Conservation (phyloP, 2,888 invertebrate genomes). For the Aspidapion aeneum region DNA sequence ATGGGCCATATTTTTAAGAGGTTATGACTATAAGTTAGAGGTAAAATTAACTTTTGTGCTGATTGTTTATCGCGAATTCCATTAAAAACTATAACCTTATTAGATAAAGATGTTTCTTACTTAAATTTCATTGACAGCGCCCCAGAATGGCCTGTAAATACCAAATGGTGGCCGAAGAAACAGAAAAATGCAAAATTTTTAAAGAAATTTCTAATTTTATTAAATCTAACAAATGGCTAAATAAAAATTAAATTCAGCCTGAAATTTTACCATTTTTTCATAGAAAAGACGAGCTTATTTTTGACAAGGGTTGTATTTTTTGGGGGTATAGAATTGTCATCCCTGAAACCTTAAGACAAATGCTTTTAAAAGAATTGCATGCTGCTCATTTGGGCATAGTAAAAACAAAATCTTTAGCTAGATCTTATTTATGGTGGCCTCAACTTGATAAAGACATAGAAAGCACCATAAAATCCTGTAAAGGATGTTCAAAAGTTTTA, state of each 20-base stretch:
- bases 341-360: conserved; percentile 24
- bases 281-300: conserved; percentile 19
- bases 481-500: conserved; percentile 20
- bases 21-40: conserved; percentile 4
- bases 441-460: conserved; percentile 31
- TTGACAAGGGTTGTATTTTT: conserved; percentile 22
- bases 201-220: background rate
- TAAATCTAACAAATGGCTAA: background rate
- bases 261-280: background rate
- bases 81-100: background rate
- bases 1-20: conserved; percentile 10
- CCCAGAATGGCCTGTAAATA: background rate
- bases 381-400: conserved; percentile 29
- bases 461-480: conserved; percentile 26
- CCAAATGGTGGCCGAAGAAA: background rate
- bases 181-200: background rate
- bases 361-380: conserved; percentile 29
- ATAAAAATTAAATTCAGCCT: background rate
- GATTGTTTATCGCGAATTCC: conserved; percentile 8
- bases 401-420: conserved; percentile 31
- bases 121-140: conserved; percentile 5
- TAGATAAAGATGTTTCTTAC: conserved; percentile 7
- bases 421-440: conserved; percentile 32
- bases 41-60: background rate
- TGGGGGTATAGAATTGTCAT: conserved; percentile 32